Evolutionary conservation across 2,888 invertebrate genomes (phyloP).

Genomic region (Caenorhabditis becei): DNA sequence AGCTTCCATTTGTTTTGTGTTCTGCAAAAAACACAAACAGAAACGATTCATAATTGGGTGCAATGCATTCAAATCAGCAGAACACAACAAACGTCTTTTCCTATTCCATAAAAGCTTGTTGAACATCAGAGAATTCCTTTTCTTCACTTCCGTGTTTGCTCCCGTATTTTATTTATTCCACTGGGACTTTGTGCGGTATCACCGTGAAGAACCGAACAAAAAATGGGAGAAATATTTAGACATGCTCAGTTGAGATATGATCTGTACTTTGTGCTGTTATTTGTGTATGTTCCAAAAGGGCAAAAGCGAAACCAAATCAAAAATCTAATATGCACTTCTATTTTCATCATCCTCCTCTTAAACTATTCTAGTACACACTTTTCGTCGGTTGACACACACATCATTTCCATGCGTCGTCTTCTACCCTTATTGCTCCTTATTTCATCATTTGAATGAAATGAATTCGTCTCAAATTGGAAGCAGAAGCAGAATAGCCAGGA

Average conservation of each 20-base stretch:
- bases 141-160: constrained; percentile 20
- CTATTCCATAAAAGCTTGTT: constrained; percentile 14
- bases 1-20: background rate
- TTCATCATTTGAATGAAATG: constrained; percentile 44
- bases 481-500: constrained; percentile 3
- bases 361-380: constrained; percentile 28
- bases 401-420: constrained; percentile 23
- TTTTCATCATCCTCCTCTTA: background rate
- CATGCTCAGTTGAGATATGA: background rate
- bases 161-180: constrained; percentile 2
- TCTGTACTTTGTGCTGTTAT: background rate
- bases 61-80: constrained; percentile 1
- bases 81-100: constrained; percentile 1
- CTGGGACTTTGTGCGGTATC: constrained; percentile 25
- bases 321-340: background rate
- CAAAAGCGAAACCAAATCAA: background rate
- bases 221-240: constrained; percentile 9
- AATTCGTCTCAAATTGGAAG: constrained; percentile 34
- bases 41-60: constrained; percentile 9
- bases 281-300: constrained; percentile 8
- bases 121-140: constrained; percentile 22
- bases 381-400: constrained; percentile 28
- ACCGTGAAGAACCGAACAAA: constrained; percentile 7
- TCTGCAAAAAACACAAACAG: background rate
- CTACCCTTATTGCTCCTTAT: constrained; percentile 2